Evolutionary conservation across 2,797 vertebrate species (phyloP).

Genomic region (Schizothorax lantsangensis): DNA sequence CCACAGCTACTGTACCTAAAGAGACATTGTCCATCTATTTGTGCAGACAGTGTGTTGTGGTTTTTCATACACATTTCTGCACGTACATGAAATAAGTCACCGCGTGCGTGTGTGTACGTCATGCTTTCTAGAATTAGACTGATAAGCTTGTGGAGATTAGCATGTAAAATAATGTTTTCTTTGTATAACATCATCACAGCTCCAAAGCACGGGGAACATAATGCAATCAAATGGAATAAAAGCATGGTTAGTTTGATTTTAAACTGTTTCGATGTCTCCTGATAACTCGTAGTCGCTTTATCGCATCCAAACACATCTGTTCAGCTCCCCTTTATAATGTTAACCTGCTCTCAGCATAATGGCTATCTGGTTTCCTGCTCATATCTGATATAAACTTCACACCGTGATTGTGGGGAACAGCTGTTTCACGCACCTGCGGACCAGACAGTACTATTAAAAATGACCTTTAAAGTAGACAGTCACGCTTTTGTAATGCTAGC

Average conservation of each 20-base stretch:
- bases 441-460: conserved; percentile 25
- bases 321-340: conserved; percentile 27
- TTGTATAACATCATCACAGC: background rate
- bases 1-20: conserved; percentile 2
- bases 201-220: background rate
- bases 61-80: background rate
- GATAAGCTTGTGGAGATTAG: conserved; percentile 16
- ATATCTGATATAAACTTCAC: conserved; percentile 53
- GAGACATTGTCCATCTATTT: background rate
- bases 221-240: background rate
- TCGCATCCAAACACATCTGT: conserved; percentile 41
- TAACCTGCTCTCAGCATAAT: conserved; percentile 38
- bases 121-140: background rate
- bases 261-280: background rate
- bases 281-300: conserved; percentile 41
- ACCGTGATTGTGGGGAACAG: conserved; percentile 35
- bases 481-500: conserved; percentile 32
- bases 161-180: conserved; percentile 12
- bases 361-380: conserved; percentile 55
- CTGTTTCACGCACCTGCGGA: conserved; percentile 43
- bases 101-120: background rate
- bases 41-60: background rate
- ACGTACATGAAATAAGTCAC: background rate
- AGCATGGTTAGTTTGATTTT: conserved; percentile 17
- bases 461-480: conserved; percentile 41